Conservation (phyloP, 2,888 invertebrate genomes). For the Globia sparganii region DNA sequence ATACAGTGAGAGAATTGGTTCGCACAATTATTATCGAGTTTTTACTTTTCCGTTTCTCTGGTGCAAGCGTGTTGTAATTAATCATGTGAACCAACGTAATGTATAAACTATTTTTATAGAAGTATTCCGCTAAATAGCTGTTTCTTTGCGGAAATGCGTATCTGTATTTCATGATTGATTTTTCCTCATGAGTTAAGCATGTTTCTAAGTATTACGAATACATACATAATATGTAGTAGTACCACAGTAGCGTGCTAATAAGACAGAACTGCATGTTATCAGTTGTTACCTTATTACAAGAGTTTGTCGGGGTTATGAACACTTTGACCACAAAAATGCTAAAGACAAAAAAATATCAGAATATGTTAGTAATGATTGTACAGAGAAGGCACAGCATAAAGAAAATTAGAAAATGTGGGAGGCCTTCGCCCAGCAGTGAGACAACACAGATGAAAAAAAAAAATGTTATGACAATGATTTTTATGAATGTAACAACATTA, state of each 20-base stretch:
- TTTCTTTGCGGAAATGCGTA: conserved; percentile 63
- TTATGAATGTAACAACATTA: background rate
- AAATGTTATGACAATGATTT: background rate
- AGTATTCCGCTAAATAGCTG: conserved; percentile 35
- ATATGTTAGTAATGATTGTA: background rate
- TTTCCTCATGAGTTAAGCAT: conserved; percentile 28
- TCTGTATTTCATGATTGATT: conserved; percentile 29
- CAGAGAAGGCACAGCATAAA: too few relatives aligned
- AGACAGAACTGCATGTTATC: background rate
- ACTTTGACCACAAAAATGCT: background rate
- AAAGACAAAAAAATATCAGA: too few relatives aligned
- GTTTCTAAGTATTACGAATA: background rate
- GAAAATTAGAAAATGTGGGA: too few relatives aligned
- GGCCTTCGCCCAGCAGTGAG: background rate
- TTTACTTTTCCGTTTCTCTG: conserved; percentile 78
- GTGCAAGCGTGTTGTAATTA: conserved; percentile 78
- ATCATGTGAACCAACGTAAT: conserved; percentile 76
- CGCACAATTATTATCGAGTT: conserved; percentile 78
- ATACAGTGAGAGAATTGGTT: conserved; percentile 74
- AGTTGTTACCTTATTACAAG: background rate
- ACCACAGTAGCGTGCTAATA: background rate
- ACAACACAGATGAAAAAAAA: background rate
- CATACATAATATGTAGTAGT: background rate
- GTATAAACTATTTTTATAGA: conserved; percentile 53
- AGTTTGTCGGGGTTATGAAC: background rate